Evolutionary conservation across 2,888 invertebrate species (phyloP).

Genomic region (Terebella lapidaria): DNA sequence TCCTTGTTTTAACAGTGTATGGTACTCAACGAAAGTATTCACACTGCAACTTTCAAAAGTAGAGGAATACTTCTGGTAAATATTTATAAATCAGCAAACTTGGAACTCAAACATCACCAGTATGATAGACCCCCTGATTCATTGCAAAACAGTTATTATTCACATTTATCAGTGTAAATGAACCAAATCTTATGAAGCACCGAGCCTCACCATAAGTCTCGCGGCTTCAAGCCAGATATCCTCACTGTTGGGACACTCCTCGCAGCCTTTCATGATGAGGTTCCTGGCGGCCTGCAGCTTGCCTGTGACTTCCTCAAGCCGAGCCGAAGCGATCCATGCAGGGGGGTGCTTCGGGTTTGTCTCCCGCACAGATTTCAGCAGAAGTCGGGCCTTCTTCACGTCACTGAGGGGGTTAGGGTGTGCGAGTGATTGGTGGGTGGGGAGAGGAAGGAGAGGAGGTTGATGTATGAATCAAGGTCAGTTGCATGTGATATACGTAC

Average conservation of each 20-base stretch:
- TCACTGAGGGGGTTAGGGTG: no score
- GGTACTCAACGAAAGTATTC: no score
- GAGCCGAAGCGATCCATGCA: conserved; percentile 98
- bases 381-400: conserved; percentile 89
- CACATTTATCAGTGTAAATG: no score
- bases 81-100: no score
- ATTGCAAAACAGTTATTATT: no score
- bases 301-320: conserved; percentile 95
- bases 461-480: no score
- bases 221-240: conserved; percentile 98
- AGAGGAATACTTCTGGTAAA: no score
- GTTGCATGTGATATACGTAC: no score
- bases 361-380: conserved; percentile 88
- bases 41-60: no score
- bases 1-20: no score
- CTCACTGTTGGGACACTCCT: conserved; percentile 90
- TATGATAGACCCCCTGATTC: no score
- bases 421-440: conserved; percentile 6
- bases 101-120: no score
- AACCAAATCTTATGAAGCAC: not conserved
- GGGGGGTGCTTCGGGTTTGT: conserved; percentile 99
- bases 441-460: not conserved
- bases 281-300: conserved; percentile 90
- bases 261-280: conserved; percentile 95
- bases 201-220: conserved; percentile 55